These are phyloP conservation scores for Solenopsis fugax DNA, from an alignment of 1,140 invertebrate genomes.

Conservation along the genomic window DNA sequence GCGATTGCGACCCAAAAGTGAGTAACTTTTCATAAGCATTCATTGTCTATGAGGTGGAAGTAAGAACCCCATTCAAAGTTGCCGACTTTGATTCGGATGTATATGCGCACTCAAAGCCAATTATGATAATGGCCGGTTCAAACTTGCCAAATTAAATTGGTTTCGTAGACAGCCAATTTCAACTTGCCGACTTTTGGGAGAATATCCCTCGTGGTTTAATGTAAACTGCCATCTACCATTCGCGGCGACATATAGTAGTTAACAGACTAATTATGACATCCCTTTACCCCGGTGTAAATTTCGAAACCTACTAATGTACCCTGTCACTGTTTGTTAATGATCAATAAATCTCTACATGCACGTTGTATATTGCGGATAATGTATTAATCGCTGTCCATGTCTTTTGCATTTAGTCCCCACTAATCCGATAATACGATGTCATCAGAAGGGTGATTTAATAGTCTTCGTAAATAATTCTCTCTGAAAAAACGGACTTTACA, in stretches of 20 bases:
- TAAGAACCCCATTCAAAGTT: slow-evolving; percentile 65
- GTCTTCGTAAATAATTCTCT: not conserved
- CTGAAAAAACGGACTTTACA: not conserved
- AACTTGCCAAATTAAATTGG: slow-evolving; percentile 79
- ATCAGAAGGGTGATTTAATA: not conserved
- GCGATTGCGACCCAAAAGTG: slow-evolving; percentile 21
- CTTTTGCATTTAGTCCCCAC: slow-evolving; percentile 9
- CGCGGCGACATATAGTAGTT: slow-evolving; percentile 72
- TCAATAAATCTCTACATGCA: slow-evolving; percentile 55
- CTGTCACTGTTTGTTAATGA: slow-evolving; percentile 56
- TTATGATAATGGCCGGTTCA: slow-evolving; percentile 78
- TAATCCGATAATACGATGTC: not conserved
- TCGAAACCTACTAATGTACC: slow-evolving; percentile 35
- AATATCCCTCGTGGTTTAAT: slow-evolving; percentile 75
- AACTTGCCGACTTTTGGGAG: slow-evolving; percentile 75
- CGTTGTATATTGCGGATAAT: slow-evolving; percentile 1
- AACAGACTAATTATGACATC: slow-evolving; percentile 80
- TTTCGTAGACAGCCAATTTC: slow-evolving; percentile 74
- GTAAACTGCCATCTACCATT: slow-evolving; percentile 71
- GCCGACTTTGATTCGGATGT: slow-evolving; percentile 41
- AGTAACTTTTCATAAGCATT: slow-evolving; percentile 40
- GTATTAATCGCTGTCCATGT: slow-evolving; percentile 30
- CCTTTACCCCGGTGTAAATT: slow-evolving; percentile 62
- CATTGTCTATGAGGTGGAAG: slow-evolving; percentile 68
- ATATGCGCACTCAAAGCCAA: slow-evolving; percentile 65